phyloP scores from a whole-genome alignment of 2,797 vertebrate genomes.

The Gymnothorax javanicus region DNA sequence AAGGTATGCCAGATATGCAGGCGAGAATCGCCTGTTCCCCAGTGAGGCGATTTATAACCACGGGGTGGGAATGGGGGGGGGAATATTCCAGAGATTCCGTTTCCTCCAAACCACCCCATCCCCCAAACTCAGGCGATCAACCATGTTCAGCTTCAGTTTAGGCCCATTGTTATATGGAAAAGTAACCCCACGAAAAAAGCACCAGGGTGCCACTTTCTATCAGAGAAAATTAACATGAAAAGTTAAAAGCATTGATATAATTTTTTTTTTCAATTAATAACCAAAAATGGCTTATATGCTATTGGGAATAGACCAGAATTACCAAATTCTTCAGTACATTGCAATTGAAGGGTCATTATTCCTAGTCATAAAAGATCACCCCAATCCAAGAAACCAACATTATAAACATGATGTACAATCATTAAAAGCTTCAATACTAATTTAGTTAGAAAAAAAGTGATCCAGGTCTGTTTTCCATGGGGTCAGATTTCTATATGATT shows the following conservation, averaged over 20 bases:
- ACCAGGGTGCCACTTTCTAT: too few species aligned
- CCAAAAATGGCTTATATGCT: too few species aligned
- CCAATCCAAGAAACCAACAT: too few species aligned
- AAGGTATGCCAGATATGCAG: background rate
- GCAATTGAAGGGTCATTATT: background rate
- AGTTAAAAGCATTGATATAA: background rate
- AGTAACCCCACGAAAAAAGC: background rate
- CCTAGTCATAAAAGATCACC: background rate
- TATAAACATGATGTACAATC: too few species aligned
- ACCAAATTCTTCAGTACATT: background rate
- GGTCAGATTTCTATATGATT: background rate
- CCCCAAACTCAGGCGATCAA: background rate
- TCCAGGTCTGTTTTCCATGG: background rate
- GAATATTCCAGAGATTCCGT: conserved; percentile 30
- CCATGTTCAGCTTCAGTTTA: background rate
- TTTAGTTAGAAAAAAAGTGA: background rate
- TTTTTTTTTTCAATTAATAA: too few species aligned
- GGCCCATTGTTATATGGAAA: background rate
- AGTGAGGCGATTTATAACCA: conserved; percentile 18
- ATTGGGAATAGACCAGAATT: background rate
- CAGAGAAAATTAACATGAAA: background rate
- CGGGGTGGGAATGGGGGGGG: background rate
- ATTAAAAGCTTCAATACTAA: too few species aligned
- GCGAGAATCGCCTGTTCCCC: conserved; percentile 12
- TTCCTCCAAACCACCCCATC: background rate